Percentiles rank a stretch among this genome's conserved stretches.
phyloP scores from a whole-genome alignment of 1,140 invertebrate species.

The Heliothis subflexa region DNA sequence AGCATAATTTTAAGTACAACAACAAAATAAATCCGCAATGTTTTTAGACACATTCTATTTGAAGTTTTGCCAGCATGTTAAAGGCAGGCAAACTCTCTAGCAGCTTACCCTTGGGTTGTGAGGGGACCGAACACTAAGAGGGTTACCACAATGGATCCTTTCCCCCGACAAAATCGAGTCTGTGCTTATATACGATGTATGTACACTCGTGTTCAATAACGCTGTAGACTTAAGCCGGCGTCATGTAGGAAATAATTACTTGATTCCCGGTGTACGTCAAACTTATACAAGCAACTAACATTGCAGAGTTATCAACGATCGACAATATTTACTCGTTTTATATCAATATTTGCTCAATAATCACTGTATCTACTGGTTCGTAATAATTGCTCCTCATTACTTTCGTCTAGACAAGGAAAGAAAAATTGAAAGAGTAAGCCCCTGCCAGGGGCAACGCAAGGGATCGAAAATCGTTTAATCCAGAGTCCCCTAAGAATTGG shows the following conservation, averaged over 20 bases:
- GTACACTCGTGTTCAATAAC: conserved; percentile 5
- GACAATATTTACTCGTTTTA: conserved; percentile 3
- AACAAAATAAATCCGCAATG: background rate
- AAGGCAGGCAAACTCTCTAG: conserved; percentile 53
- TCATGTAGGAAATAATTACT: conserved; percentile 4
- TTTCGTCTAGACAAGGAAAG: conserved; percentile 53
- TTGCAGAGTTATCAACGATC: conserved; percentile 15
- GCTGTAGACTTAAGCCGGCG: conserved; percentile 22
- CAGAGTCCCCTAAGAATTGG: conserved; percentile 38
- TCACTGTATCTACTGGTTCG: conserved; percentile 12
- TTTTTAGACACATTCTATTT: conserved; percentile 40
- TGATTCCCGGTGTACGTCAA: conserved; percentile 11
- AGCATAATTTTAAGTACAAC: no score
- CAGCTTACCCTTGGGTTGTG: conserved; percentile 61
- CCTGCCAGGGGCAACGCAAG: conserved; percentile 41
- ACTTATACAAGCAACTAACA: conserved; percentile 24
- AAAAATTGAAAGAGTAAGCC: conserved; percentile 49
- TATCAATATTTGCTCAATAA: conserved; percentile 35
- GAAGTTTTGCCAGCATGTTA: conserved; percentile 58
- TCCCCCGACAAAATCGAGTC: conserved; percentile 73
- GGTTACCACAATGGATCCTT: conserved; percentile 76
- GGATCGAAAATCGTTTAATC: conserved; percentile 60
- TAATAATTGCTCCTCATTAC: conserved; percentile 38
- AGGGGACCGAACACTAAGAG: conserved; percentile 67
- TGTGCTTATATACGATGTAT: conserved; percentile 37